phyloP scores from a whole-genome alignment of 2,113 vertebrate genomes.

The Charina bottae region DNA sequence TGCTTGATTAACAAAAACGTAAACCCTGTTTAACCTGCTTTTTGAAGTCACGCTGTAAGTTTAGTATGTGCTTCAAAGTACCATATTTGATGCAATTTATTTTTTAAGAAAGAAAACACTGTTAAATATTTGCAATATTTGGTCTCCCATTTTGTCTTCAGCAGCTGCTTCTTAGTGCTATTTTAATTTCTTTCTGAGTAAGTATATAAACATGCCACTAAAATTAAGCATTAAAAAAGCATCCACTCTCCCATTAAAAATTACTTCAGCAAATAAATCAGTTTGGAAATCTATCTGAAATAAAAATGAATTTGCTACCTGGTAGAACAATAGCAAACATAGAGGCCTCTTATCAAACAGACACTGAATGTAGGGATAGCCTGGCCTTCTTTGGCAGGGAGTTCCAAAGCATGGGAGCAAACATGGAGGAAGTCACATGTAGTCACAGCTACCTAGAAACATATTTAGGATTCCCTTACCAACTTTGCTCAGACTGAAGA shows the following conservation, averaged over 20 bases:
- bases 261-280: neutral
- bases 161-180: neutral
- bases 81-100: neutral
- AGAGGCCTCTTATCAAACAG: neutral
- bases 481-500: too few species aligned
- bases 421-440: neutral
- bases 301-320: neutral
- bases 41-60: neutral
- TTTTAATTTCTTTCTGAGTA: neutral
- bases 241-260: neutral
- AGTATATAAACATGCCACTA: too few species aligned
- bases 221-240: neutral
- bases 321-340: neutral
- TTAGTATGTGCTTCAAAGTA: neutral
- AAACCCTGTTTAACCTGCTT: neutral
- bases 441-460: too few species aligned
- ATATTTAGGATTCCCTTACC: too few species aligned
- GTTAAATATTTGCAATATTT: neutral
- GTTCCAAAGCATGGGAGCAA: neutral
- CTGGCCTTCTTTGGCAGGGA: neutral
- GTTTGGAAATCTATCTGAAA: neutral
- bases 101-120: neutral
- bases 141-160: neutral
- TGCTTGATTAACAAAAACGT: neutral
- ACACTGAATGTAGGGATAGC: neutral